Evolutionary conservation across 2,113 vertebrate species (phyloP).

Genomic region (Ptilonorhynchus violaceus): DNA sequence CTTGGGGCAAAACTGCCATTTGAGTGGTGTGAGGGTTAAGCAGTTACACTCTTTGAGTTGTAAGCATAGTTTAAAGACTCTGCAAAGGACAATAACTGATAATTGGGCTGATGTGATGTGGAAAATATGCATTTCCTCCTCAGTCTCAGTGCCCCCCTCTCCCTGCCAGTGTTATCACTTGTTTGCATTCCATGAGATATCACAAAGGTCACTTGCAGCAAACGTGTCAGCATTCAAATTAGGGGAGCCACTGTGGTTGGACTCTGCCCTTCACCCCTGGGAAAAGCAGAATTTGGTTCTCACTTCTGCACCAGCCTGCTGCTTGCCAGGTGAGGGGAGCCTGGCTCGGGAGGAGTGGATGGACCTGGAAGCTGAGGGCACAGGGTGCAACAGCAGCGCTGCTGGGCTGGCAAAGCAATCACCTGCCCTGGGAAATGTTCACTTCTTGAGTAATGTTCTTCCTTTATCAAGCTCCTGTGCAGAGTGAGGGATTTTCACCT

Average conservation of each 20-base stretch:
- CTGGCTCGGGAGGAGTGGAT: accelerated
- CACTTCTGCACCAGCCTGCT: neutral
- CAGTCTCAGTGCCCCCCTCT: conserved; percentile 44
- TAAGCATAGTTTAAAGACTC: neutral
- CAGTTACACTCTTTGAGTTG: neutral
- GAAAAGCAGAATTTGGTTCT: neutral
- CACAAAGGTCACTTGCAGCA: neutral
- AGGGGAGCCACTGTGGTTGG: neutral
- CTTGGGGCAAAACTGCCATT: neutral
- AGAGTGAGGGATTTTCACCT: neutral
- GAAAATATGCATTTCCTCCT: conserved; percentile 87
- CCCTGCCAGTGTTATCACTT: conserved; percentile 39
- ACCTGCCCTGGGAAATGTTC: neutral
- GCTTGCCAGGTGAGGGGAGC: neutral
- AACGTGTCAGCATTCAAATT: neutral
- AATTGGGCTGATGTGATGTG: conserved; percentile 76
- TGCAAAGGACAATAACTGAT: conserved; percentile 50
- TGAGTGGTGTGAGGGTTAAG: neutral
- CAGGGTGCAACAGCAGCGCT: neutral
- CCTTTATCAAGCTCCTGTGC: neutral
- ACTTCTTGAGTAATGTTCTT: neutral
- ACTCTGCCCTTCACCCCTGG: neutral
- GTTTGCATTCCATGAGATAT: conserved; percentile 29
- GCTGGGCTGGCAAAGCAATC: neutral
- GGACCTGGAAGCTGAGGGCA: neutral